Conservation (phyloP, 2,888 invertebrate species). For the Atherix ibis region DNA sequence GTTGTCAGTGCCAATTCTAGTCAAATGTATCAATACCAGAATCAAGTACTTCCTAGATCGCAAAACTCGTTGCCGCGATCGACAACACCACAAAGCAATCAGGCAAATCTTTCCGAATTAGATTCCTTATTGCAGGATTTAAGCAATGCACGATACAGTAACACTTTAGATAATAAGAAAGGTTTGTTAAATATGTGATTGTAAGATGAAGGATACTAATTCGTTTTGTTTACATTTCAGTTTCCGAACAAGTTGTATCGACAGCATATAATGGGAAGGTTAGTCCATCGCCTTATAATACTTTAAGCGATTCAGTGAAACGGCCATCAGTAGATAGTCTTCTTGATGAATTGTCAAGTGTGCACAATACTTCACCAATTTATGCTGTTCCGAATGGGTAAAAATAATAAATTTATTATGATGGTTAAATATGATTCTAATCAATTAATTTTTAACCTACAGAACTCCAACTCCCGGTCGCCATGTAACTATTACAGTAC, state of each 20-base stretch:
- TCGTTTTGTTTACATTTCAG: background rate
- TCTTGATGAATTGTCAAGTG: slow-evolving; percentile 60
- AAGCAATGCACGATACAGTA: slow-evolving; percentile 56
- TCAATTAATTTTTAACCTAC: slow-evolving; percentile 1
- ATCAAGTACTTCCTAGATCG: slow-evolving; percentile 13
- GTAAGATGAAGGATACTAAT: background rate
- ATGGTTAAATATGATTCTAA: slow-evolving; percentile 1
- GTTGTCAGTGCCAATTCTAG: slow-evolving; percentile 12
- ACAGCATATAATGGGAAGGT: slow-evolving; percentile 19
- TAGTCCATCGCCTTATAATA: slow-evolving; percentile 28
- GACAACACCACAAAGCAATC: slow-evolving; percentile 15
- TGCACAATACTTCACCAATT: slow-evolving; percentile 18
- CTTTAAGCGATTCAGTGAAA: slow-evolving; percentile 29
- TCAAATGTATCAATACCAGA: slow-evolving; percentile 23
- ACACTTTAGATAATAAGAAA: slow-evolving; percentile 32
- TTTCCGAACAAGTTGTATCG: slow-evolving; percentile 22
- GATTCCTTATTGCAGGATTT: slow-evolving; percentile 84
- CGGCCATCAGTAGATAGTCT: slow-evolving; percentile 79
- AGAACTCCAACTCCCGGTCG: slow-evolving; percentile 31
- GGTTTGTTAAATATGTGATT: slow-evolving; percentile 21
- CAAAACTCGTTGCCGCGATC: slow-evolving; percentile 11
- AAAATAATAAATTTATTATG: slow-evolving; percentile 17
- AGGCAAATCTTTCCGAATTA: slow-evolving; percentile 72
- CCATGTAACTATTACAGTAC: slow-evolving; percentile 42
- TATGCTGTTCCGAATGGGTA: slow-evolving; percentile 64